Conservation (phyloP, 2,113 vertebrate genomes). For the Piaya cayana region DNA sequence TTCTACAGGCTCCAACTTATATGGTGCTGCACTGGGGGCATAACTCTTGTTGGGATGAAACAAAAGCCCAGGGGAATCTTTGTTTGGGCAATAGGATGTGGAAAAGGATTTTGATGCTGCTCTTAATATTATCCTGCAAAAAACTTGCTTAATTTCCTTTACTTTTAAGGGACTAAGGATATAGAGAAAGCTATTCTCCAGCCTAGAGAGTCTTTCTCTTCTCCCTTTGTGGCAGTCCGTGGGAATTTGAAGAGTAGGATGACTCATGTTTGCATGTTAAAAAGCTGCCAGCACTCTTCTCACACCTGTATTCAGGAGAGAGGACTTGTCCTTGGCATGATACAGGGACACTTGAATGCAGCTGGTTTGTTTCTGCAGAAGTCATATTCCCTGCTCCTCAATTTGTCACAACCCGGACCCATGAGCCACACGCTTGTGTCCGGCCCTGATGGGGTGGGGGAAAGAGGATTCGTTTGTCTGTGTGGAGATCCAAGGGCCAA, state of each 20-base stretch:
- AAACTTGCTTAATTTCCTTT: background rate
- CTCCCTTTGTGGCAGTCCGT: background rate
- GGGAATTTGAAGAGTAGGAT: background rate
- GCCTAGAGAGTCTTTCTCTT: background rate
- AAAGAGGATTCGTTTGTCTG: no score
- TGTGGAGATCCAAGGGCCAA: no score
- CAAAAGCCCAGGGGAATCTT: background rate
- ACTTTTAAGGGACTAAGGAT: background rate
- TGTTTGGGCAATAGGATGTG: background rate
- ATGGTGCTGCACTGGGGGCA: background rate
- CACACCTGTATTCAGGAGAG: background rate
- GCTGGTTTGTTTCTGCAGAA: background rate
- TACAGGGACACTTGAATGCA: background rate
- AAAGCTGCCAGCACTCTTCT: background rate
- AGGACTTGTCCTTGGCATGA: background rate
- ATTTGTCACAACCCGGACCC: no score
- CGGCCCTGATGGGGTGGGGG: no score
- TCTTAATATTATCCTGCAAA: background rate
- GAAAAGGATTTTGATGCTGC: background rate
- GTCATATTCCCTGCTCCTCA: background rate
- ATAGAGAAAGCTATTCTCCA: background rate
- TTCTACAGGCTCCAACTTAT: background rate
- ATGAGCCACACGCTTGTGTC: no score
- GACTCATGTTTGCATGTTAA: background rate
- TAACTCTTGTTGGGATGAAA: background rate